These are phyloP conservation scores for Morelia viridis DNA, from an alignment of 2,797 vertebrate species.

Conservation along the genomic window DNA sequence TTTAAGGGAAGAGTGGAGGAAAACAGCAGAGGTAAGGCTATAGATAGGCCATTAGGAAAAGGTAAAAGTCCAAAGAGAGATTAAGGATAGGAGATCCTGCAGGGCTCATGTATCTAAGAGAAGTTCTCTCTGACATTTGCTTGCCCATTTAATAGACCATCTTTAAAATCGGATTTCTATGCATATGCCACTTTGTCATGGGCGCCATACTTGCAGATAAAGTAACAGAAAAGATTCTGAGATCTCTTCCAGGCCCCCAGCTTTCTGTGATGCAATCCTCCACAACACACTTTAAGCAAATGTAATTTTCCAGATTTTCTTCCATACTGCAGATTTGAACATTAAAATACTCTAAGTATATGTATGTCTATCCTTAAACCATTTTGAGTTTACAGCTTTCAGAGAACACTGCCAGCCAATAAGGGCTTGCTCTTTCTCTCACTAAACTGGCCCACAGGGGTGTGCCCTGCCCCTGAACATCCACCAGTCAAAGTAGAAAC, in stretches of 20 bases:
- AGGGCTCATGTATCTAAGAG: background rate
- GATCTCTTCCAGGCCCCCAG: background rate
- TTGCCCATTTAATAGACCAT: background rate
- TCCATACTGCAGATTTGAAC: background rate
- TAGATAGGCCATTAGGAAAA: background rate
- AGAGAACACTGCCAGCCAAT: background rate
- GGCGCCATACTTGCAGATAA: background rate
- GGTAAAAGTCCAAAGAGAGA: background rate
- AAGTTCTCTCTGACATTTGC: background rate
- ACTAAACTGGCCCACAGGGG: background rate
- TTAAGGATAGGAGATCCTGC: background rate
- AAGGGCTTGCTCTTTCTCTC: background rate
- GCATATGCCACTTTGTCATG: background rate
- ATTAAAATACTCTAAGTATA: background rate
- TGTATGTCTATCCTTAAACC: background rate
- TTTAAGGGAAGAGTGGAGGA: background rate
- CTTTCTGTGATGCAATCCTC: background rate
- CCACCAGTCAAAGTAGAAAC: background rate
- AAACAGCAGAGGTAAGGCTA: background rate
- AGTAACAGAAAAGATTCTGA: background rate
- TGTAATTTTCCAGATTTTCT: background rate
- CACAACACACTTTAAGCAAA: background rate
- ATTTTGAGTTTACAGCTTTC: background rate
- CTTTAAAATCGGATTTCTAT: background rate
- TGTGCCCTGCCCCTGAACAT: background rate